Percentiles rank a stretch among this genome's conserved stretches.
phyloP scores from a whole-genome alignment of 2,113 vertebrate species.

The Ginglymostoma cirratum region DNA sequence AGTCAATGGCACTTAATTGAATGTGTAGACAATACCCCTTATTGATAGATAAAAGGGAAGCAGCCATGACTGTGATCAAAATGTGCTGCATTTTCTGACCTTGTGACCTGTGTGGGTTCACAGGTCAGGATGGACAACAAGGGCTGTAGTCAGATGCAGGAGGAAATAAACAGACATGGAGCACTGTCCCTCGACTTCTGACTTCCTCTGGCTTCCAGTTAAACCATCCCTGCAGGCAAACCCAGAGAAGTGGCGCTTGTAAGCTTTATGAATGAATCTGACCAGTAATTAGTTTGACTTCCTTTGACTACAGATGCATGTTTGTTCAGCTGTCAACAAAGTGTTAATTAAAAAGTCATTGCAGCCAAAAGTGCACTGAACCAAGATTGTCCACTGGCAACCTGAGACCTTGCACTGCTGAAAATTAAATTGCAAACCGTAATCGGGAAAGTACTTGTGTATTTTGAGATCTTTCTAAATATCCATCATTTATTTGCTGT shows the following conservation, averaged over 20 bases:
- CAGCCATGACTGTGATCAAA: slow-evolving; percentile 50
- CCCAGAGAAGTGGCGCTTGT: slow-evolving; percentile 37
- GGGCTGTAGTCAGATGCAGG: slow-evolving; percentile 51
- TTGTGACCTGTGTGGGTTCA: slow-evolving; percentile 48
- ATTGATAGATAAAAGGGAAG: slow-evolving; percentile 52
- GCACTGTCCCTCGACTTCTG: slow-evolving; percentile 37
- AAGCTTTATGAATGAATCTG: slow-evolving; percentile 44
- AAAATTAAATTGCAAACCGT: not conserved
- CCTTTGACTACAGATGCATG: slow-evolving; percentile 46
- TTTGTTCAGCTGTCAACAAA: slow-evolving; percentile 51
- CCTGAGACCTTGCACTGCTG: not conserved
- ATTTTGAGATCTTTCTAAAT: not conserved
- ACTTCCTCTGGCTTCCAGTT: slow-evolving; percentile 47
- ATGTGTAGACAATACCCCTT: slow-evolving; percentile 44
- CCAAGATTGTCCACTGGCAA: not conserved
- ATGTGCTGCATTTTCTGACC: slow-evolving; percentile 52
- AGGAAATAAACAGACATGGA: slow-evolving; percentile 41
- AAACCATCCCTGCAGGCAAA: slow-evolving; percentile 49
- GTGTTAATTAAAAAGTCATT: slow-evolving; percentile 41
- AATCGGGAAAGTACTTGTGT: not conserved
- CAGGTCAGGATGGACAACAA: slow-evolving; percentile 44
- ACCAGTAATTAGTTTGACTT: slow-evolving; percentile 38
- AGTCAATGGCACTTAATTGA: slow-evolving; percentile 47
- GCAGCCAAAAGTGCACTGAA: slow-evolving; percentile 36
- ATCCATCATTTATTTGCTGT: not conserved